Base-by-base conservation (phyloP, 2,888 invertebrate species). In the Adelphocoris suturalis region DNA sequence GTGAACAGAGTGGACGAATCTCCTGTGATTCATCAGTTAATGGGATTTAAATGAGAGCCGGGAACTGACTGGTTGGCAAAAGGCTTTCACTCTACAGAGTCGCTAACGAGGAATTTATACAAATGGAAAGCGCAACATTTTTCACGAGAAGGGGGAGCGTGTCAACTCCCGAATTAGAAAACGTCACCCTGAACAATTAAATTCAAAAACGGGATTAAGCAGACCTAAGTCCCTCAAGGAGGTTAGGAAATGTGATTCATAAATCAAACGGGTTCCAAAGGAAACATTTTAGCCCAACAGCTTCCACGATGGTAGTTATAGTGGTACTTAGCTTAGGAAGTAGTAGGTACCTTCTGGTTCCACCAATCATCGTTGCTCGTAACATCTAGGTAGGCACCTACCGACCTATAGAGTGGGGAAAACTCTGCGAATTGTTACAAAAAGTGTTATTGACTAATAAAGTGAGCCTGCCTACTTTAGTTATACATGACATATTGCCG, bases 61-160 rank as follows among this genome's bases (percentile, higher is more conserved):
- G 61, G 19, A 19, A 61, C 61, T 61, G 61, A 61, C 61, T 61
- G n/a, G 61, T 52, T 52, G 61, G 19, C 9, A 61, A 61, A n/a
- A 61, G 61, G 19, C 61, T n/a, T 61, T 61, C 9, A 61, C 3
- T 61, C 61, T 16, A 61, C 61, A 1, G 61, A 9, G 61, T 14
- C 14, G 19, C 61, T 61, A 61, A 61, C 61, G 61, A 61, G n/a
- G 61, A 61, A 61, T 61, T 61, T 61, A 61, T 61, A 61, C 61
- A 61, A 61, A 61, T 61, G 61, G 19, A 61, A 61, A 61, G 61
- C n/a, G 61, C 61, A 19, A 19, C 61, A 61, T 61, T 61, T 61
- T 61, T 61, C 61, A 61, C 19, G 9, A 9, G n/a, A n/a, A 9
- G 61, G 61, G 61, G 19, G 61, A 19, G 61, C 2, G 12, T 14